These are phyloP conservation scores for Clarias laeviceps DNA, from an alignment of 2,797 vertebrate species.

Conservation along the genomic window DNA sequence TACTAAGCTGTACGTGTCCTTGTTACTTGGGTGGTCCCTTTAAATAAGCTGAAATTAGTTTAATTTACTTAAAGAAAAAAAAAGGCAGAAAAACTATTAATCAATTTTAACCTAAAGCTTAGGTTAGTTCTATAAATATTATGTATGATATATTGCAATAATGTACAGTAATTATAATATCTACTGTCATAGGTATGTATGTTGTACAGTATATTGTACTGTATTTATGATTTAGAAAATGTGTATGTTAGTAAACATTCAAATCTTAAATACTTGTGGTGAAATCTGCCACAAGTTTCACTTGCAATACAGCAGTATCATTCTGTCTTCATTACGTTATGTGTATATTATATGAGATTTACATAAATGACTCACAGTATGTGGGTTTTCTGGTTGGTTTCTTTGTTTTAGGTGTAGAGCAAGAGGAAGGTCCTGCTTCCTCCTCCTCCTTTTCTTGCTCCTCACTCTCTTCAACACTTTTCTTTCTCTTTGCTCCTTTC, in stretches of 20 bases:
- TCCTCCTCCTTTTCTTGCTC: slow-evolving; percentile 42
- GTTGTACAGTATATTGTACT: too few relatives aligned
- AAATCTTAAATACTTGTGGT: not conserved
- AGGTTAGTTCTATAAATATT: not conserved
- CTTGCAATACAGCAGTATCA: not conserved
- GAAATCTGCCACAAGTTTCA: not conserved
- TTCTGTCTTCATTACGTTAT: too few relatives aligned
- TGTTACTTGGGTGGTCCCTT: not conserved
- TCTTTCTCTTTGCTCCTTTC: slow-evolving; percentile 19
- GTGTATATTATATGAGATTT: not conserved
- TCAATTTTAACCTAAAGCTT: not conserved
- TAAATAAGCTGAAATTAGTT: not conserved
- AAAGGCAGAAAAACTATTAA: not conserved
- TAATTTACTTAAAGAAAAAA: too few relatives aligned
- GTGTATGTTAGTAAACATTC: not conserved
- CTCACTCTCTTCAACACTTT: slow-evolving; percentile 12
- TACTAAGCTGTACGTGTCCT: not conserved
- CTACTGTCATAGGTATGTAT: not conserved
- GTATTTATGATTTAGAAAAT: not conserved
- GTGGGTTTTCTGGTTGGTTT: slow-evolving; percentile 53
- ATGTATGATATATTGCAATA: too few relatives aligned
- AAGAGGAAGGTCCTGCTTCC: slow-evolving; percentile 57
- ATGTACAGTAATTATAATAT: not conserved
- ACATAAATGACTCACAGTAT: slow-evolving; percentile 63
- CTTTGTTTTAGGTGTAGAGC: slow-evolving; percentile 35